Evolutionary conservation across 2,888 invertebrate genomes (phyloP).

Genomic region (Athalia circularis): DNA sequence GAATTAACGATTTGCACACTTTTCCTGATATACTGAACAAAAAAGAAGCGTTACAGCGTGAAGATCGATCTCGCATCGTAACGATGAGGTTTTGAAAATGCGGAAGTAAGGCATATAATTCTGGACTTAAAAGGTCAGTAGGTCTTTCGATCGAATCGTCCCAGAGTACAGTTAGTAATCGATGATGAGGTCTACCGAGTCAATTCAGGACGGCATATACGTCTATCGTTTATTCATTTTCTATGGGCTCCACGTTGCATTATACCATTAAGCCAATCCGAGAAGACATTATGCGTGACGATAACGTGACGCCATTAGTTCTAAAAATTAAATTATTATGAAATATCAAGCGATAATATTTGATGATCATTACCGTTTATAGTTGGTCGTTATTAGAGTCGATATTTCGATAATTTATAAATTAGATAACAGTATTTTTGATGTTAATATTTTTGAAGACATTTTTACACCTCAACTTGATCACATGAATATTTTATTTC

Average conservation of each 20-base stretch:
- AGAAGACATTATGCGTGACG: too few relatives aligned
- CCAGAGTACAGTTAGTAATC: constrained; percentile 40
- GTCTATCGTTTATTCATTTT: constrained; percentile 31
- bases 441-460: background rate
- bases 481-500: constrained; percentile 21
- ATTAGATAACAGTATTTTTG: too few relatives aligned
- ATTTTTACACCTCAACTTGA: background rate
- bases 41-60: too few relatives aligned
- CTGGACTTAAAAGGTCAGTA: constrained; percentile 32
- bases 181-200: constrained; percentile 27
- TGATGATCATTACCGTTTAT: too few relatives aligned
- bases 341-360: too few relatives aligned
- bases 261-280: background rate
- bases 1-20: too few relatives aligned
- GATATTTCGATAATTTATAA: too few relatives aligned
- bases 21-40: too few relatives aligned
- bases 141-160: constrained; percentile 32
- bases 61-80: background rate
- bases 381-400: background rate
- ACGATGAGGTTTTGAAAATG: constrained; percentile 13
- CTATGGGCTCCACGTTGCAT: constrained; percentile 12
- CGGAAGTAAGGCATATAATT: constrained; percentile 17
- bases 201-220: constrained; percentile 28
- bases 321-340: too few relatives aligned
- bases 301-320: too few relatives aligned